Evolutionary conservation across 2,888 invertebrate species (phyloP).

Genomic region (Anodontia alba): DNA sequence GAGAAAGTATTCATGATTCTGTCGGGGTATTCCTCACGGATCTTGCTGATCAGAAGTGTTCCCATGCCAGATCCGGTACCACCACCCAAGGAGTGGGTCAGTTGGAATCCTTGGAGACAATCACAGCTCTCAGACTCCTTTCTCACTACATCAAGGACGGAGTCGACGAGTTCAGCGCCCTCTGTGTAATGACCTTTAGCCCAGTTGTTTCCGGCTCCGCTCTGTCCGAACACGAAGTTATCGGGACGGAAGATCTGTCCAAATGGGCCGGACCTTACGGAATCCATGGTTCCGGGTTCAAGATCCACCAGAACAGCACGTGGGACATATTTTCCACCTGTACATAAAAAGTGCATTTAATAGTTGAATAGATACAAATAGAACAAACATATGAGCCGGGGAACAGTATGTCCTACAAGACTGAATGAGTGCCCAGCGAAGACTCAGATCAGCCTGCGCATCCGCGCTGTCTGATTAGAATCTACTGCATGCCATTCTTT

Average conservation of each 20-base stretch:
- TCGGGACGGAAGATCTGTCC: constrained; percentile 1
- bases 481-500: too few relatives aligned
- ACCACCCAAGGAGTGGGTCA: constrained; percentile 90
- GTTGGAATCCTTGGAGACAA: constrained; percentile 81
- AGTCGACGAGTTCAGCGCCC: constrained; percentile 88
- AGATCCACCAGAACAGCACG: constrained; percentile 44
- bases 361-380: too few relatives aligned
- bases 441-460: too few relatives aligned
- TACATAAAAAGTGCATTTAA: too few relatives aligned
- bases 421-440: too few relatives aligned
- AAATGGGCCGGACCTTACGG: background rate
- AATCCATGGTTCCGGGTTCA: background rate
- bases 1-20: constrained; percentile 99
- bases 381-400: too few relatives aligned
- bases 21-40: constrained; percentile 98
- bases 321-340: constrained; percentile 58
- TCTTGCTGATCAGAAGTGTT: constrained; percentile 96
- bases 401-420: too few relatives aligned
- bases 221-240: constrained; percentile 3
- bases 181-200: constrained; percentile 89
- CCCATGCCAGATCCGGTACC: constrained; percentile 96
- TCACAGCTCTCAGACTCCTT: constrained; percentile 81
- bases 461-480: too few relatives aligned
- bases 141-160: constrained; percentile 87
- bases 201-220: background rate